Conservation (phyloP, 2,888 invertebrate species). For the Clanis bilineata region DNA sequence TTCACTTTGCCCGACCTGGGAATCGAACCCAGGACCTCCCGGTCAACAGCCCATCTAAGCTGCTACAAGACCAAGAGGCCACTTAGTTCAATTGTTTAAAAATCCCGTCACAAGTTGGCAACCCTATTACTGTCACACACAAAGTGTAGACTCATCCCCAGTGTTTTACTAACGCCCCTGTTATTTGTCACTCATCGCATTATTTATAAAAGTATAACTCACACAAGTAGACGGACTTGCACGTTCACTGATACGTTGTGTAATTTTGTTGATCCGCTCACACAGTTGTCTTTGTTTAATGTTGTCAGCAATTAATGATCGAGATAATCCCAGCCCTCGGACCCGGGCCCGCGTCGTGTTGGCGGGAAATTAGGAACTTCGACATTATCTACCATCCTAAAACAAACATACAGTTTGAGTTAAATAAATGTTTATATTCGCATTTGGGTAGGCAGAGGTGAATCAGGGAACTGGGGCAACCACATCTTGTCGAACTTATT, state of each 20-base stretch:
- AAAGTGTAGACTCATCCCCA: not conserved
- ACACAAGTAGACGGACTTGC: not conserved
- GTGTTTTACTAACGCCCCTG: slow-evolving; percentile 3
- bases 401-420: not conserved
- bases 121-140: not conserved
- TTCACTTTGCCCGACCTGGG: too few relatives aligned
- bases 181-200: slow-evolving; percentile 6
- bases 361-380: not conserved
- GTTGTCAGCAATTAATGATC: not conserved
- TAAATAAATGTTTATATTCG: not conserved
- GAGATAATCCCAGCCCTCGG: not conserved
- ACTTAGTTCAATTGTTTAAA: too few relatives aligned
- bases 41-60: too few relatives aligned
- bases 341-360: too few relatives aligned
- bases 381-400: not conserved
- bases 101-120: not conserved
- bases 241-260: not conserved
- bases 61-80: too few relatives aligned
- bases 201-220: not conserved
- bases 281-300: not conserved
- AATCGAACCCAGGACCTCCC: too few relatives aligned
- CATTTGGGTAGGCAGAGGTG: too few relatives aligned
- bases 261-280: not conserved
- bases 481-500: too few relatives aligned
- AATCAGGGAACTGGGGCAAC: too few relatives aligned